Base-by-base conservation (phyloP, 2,113 vertebrate species). In the Aythya baeri region DNA sequence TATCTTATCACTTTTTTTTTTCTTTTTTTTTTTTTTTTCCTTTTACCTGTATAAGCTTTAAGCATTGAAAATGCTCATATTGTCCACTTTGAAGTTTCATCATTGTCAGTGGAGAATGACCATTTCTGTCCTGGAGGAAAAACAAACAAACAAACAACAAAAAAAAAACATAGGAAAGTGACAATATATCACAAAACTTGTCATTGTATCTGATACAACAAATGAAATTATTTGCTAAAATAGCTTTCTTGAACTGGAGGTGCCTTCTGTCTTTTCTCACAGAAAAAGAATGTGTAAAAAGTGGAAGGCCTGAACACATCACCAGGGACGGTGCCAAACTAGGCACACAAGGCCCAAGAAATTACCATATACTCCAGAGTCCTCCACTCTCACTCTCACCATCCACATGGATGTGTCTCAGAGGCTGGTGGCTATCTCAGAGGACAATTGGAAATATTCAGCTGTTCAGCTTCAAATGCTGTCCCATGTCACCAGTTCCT, bases 331-430 rank as follows among this genome's bases (percentile, higher is more conserved):
- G 10, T 54, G 31, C 15, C 71, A 81, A 88, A 58, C 26, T 10
- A 74, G 50, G 16, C 49, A 7, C 9, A 36, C 5, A 67, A 85
- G 12, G 26, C 36, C 32, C 22, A 72, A 31, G 55, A 86, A 86
- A 20, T 34, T 57, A 23, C 2, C 4, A 8, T 17, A 17, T 31
- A 27, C 1, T 4, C 16, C 22, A 34, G 44, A 90, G 20, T 15
- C 55, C 18, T 82, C 38, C 43, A 71, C 2, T 81, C 16, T 44
- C 32, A 44, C 17, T 66, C 32, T 23, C 7, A 44, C 7, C 6
- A 20, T 41, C 32, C 9, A 12, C 13, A 10, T 4, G 11, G 46
- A n/a, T 0, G 0, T 12, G 41, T 46, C 43, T 71, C 46, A 78
- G 70, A 72, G 29, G 25, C 57, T 91, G 76, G 41, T 1, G 4